phyloP scores from a whole-genome alignment of 2,113 vertebrate genomes.

The Apteryx owenii region DNA sequence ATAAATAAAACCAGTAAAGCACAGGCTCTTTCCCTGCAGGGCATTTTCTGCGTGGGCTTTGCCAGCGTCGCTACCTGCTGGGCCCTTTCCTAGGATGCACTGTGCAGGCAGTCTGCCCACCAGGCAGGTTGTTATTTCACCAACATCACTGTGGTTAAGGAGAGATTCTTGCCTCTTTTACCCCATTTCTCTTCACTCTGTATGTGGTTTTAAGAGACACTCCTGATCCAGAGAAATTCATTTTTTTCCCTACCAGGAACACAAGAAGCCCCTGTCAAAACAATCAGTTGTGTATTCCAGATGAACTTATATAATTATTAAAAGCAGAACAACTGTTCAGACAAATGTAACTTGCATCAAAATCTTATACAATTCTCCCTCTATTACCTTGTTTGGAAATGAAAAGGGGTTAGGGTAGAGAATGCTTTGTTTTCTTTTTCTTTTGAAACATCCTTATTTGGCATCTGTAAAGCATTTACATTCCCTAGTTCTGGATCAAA shows the following conservation, averaged over 20 bases:
- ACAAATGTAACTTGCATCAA: constrained; percentile 10
- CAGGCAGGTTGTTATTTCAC: not conserved
- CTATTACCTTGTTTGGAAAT: constrained; percentile 55
- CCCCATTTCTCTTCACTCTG: not conserved
- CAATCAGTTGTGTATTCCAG: not conserved
- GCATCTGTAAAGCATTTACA: constrained; percentile 76
- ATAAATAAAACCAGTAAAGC: not conserved
- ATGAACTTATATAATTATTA: constrained; percentile 5
- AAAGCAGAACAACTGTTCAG: constrained; percentile 18
- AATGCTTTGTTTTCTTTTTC: constrained; percentile 55
- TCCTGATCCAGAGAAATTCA: not conserved
- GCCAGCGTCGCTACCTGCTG: rapidly evolving
- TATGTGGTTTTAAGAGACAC: not conserved
- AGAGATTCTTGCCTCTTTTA: not conserved
- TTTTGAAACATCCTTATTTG: constrained; percentile 69
- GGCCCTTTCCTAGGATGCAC: not conserved
- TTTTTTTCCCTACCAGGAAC: not conserved
- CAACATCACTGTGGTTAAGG: not conserved
- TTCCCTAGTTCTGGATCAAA: constrained; percentile 70
- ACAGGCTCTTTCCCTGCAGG: not conserved
- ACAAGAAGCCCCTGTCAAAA: not conserved
- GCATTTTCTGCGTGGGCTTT: not conserved
- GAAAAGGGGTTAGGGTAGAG: constrained; percentile 11
- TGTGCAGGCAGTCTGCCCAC: not conserved
- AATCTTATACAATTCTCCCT: constrained; percentile 8